phyloP scores from a whole-genome alignment of 2,797 vertebrate species.

The Crenichthys baileyi region DNA sequence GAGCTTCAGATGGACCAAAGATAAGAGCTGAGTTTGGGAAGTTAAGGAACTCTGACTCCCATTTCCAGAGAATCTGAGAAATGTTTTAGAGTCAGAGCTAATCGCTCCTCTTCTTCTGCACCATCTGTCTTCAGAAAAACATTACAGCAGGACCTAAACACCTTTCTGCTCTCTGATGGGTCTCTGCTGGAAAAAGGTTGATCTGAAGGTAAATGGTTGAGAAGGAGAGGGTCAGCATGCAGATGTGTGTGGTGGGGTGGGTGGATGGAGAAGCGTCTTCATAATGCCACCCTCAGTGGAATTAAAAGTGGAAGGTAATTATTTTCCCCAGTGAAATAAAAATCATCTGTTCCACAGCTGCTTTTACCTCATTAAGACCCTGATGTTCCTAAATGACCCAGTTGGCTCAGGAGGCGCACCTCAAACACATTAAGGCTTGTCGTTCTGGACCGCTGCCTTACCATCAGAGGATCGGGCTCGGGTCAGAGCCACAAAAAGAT shows the following conservation, averaged over 20 bases:
- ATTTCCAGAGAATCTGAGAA: too few relatives aligned
- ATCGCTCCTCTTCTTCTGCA: too few relatives aligned
- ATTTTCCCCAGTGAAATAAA: constrained; percentile 41
- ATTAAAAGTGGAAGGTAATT: constrained; percentile 31
- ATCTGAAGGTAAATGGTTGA: constrained; percentile 21
- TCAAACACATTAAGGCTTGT: neutral
- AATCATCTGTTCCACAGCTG: constrained; percentile 56
- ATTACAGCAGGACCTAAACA: too few relatives aligned
- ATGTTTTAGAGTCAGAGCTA: too few relatives aligned
- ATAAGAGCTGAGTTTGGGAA: too few relatives aligned
- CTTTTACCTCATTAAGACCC: constrained; percentile 47
- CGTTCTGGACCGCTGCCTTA: neutral
- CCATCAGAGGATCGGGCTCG: neutral
- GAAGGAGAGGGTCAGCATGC: neutral
- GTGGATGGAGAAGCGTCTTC: neutral
- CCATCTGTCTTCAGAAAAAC: too few relatives aligned
- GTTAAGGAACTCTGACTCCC: too few relatives aligned
- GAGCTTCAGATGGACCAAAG: too few relatives aligned
- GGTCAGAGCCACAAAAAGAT: neutral
- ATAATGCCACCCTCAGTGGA: neutral
- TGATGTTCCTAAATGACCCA: constrained; percentile 27
- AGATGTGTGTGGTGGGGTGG: neutral
- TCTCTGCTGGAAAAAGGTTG: neutral
- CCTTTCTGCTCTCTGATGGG: neutral
- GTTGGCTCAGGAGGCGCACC: neutral